Evolutionary conservation across 1,140 invertebrate genomes (phyloP).

Genomic region (Lepidostoma basale): DNA sequence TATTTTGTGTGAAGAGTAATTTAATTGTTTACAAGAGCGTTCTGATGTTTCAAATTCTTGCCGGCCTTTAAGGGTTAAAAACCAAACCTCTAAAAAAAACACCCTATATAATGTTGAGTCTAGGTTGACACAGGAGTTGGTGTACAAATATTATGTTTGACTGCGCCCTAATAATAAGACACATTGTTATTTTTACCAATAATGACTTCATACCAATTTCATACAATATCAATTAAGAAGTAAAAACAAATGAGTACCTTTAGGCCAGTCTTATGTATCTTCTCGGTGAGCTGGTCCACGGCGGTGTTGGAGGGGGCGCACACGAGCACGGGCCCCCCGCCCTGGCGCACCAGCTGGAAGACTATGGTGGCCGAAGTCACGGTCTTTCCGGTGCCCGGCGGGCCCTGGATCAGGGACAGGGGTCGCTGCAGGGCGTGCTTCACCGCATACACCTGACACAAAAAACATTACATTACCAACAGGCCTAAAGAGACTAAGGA

Average conservation of each 20-base stretch:
- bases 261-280: constrained; percentile 96
- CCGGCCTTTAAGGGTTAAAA: no score
- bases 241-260: constrained; percentile 63
- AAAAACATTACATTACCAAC: no score
- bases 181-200: no score
- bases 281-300: constrained; percentile 98
- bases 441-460: constrained; percentile 89
- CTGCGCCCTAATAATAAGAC: no score
- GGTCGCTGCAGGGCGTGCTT: constrained; percentile 98
- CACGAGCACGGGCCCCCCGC: constrained; percentile 92
- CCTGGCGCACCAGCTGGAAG: constrained; percentile 96
- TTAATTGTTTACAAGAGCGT: no score
- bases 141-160: no score
- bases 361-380: constrained; percentile 99
- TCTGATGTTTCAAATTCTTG: no score
- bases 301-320: constrained; percentile 99
- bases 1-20: no score
- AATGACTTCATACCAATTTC: no score
- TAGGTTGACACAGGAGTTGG: no score
- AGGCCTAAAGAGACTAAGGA: constrained; percentile 22
- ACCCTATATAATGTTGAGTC: no score
- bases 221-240: not conserved
- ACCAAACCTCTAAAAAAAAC: no score
- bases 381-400: constrained; percentile 96
- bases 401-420: constrained; percentile 93